Evolutionary conservation across 1,140 invertebrate genomes (phyloP).

Genomic region (Wiebesia pumilae): DNA sequence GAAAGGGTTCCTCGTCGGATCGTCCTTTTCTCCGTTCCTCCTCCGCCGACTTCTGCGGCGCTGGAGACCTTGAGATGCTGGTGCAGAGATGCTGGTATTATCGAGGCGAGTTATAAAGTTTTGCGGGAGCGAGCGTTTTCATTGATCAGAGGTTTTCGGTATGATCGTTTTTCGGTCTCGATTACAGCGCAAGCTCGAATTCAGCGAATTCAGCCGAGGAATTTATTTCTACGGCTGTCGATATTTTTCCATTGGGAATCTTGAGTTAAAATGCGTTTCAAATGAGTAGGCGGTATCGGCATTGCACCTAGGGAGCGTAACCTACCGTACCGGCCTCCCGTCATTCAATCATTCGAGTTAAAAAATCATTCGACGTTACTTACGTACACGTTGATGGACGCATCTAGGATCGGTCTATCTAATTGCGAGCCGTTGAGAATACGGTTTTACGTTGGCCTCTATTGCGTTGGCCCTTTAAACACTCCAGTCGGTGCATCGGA

Average conservation of each 20-base stretch:
- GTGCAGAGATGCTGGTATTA: constrained; percentile 3
- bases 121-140: background rate
- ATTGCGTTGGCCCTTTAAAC: too few relatives aligned
- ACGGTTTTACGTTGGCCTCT: background rate
- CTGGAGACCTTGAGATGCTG: constrained; percentile 44
- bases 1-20: background rate
- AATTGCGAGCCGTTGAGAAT: background rate
- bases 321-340: background rate
- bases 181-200: background rate
- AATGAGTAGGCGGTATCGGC: background rate
- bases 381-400: too few relatives aligned
- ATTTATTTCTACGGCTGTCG: background rate
- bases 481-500: too few relatives aligned
- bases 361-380: background rate
- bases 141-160: constrained; percentile 2
- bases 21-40: constrained; percentile 1
- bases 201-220: background rate
- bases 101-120: constrained; percentile 1
- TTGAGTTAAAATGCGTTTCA: background rate
- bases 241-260: background rate
- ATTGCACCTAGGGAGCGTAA: background rate
- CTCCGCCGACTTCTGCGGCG: background rate
- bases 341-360: background rate
- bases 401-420: background rate
- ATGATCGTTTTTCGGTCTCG: background rate